These are phyloP conservation scores for Agonopterix heracliana DNA, from an alignment of 2,888 invertebrate genomes.

Conservation along the genomic window DNA sequence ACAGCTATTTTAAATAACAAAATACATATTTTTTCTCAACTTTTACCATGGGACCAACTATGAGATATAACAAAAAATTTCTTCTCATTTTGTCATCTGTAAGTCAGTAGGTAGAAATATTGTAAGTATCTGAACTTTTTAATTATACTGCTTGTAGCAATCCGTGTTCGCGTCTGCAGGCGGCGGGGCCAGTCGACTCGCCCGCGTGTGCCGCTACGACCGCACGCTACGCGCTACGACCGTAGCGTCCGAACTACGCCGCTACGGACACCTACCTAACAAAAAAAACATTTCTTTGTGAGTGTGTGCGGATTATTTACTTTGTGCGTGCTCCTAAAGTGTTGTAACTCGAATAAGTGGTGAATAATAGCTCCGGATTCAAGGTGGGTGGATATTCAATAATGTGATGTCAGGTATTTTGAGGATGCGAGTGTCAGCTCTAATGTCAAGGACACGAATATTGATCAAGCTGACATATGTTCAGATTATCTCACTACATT, in stretches of 20 bases:
- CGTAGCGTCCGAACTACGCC: slow-evolving; percentile 45
- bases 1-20: too few species aligned
- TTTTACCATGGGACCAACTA: too few species aligned
- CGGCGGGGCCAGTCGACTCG: slow-evolving; percentile 52
- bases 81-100: too few species aligned
- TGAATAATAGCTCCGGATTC: slow-evolving; percentile 2
- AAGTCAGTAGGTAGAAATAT: not conserved
- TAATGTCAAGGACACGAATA: slow-evolving; percentile 71
- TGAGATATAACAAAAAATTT: too few species aligned
- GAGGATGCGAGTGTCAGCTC: slow-evolving; percentile 30
- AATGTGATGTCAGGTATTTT: slow-evolving; percentile 36
- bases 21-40: too few species aligned
- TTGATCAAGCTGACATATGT: slow-evolving; percentile 51
- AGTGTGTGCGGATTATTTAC: slow-evolving; percentile 16
- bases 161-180: slow-evolving; percentile 38
- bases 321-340: slow-evolving; percentile 2
- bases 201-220: slow-evolving; percentile 57
- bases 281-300: slow-evolving; percentile 42
- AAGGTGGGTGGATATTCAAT: slow-evolving; percentile 55
- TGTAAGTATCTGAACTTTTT: slow-evolving; percentile 25
- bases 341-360: slow-evolving; percentile 1
- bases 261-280: slow-evolving; percentile 27
- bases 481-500: slow-evolving; percentile 7
- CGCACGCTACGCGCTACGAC: slow-evolving; percentile 54
- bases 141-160: slow-evolving; percentile 42